phyloP scores from a whole-genome alignment of 2,888 invertebrate species.

The Leucophenga maculata region DNA sequence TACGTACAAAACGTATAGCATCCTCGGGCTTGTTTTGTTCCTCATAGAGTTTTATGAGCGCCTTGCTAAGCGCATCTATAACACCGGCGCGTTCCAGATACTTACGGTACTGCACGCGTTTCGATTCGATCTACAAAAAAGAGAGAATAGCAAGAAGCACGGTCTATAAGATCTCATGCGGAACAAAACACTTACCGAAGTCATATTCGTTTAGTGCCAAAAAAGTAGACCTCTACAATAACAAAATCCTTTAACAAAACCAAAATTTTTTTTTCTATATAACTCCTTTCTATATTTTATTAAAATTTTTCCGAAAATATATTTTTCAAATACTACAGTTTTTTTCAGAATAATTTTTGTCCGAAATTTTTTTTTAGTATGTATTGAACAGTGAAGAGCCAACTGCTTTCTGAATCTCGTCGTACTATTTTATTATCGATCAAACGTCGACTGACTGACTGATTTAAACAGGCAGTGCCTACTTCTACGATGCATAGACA shows the following conservation, averaged over 20 bases:
- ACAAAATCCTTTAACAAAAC: constrained; percentile 18
- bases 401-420: constrained; percentile 9
- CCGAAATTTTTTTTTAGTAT: not conserved
- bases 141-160: not conserved
- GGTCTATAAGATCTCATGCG: not conserved
- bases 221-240: constrained; percentile 23
- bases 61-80: constrained; percentile 70
- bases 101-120: constrained; percentile 71
- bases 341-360: not conserved
- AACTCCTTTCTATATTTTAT: too few species aligned
- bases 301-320: constrained; percentile 9
- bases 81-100: constrained; percentile 71
- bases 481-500: not conserved
- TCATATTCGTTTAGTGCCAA: constrained; percentile 52
- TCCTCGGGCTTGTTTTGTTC: constrained; percentile 71
- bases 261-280: constrained; percentile 2
- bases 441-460: not conserved
- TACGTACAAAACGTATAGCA: constrained; percentile 70
- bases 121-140: constrained; percentile 67
- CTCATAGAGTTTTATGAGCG: constrained; percentile 71
- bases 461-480: too few species aligned
- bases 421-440: constrained; percentile 10
- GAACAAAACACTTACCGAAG: constrained; percentile 60
- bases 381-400: not conserved
- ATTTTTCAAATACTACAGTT: not conserved